Base-by-base conservation (phyloP, 2,888 invertebrate species). In the Conus canariensis region DNA sequence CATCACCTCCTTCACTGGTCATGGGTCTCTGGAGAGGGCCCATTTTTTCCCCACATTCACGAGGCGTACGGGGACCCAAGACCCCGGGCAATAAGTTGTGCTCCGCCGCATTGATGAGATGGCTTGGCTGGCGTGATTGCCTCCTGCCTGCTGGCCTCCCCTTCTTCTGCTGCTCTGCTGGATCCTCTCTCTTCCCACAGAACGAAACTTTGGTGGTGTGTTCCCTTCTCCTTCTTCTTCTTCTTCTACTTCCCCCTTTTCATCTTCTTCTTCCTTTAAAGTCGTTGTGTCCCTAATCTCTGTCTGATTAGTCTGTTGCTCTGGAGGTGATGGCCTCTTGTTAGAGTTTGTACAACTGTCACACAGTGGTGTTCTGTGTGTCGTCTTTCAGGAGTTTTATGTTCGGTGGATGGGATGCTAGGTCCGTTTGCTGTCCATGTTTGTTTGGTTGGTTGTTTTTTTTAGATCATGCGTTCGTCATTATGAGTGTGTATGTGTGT, bases 51-150 rank as follows among this genome's bases (percentile, higher is more conserved):
- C 80, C 6, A 45, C 80, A 30, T 45, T 80, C 30, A 45, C 30
- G 14, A 45, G 45, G 80, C 80, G 80, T 80, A 45, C 45, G 30
- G 80, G 80, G 80, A 80, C 30, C 45, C 45, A 9, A 19, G 30
- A 45, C 19, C 45, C 80, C 80, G 16, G 80, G 80, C 80, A 80
- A 80, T 80, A 80, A 80, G 80, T 80, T 45, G 80, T 80, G 80
- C 30, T 80, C 30, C 45, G 22, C 45, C 30, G 80, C 80, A 16
- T 45, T 80, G 80, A 80, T 80, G 80, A 45, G 30, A 30, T 80
- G 80, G 80, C 30, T 80, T 45, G 19, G 80, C 30, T 80, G 30
- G 30, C 80, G 80, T 30, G 80, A 80, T 80, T 80, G 80, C 45
- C 30, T 80, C 80, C 80, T 3, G 70, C 45, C 80, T 45, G 22